Evolutionary conservation across 2,797 vertebrate species (phyloP).

Genomic region (Kryptolebias ocellatus): DNA sequence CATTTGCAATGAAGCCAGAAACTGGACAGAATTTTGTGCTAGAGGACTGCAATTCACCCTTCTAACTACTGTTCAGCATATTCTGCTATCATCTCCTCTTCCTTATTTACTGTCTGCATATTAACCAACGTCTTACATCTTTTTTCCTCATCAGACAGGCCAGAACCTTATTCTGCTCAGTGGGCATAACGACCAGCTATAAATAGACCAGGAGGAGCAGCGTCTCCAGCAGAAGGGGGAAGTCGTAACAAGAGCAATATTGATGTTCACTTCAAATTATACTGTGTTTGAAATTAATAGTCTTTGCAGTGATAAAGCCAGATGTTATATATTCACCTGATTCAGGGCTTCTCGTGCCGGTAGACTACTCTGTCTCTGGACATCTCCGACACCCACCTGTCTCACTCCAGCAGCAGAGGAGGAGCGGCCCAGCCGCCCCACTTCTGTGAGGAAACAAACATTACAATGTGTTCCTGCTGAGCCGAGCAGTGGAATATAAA

Average conservation of each 20-base stretch:
- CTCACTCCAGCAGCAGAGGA: conserved; percentile 92
- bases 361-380: conserved; percentile 88
- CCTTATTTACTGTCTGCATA: conserved; percentile 48
- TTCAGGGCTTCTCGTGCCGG: conserved; percentile 84
- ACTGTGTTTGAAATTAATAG: conserved; percentile 46
- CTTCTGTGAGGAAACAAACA: conserved; percentile 81
- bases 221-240: conserved; percentile 65
- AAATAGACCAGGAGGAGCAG: conserved; percentile 75
- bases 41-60: conserved; percentile 70
- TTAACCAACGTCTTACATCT: conserved; percentile 56
- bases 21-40: conserved; percentile 73
- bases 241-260: conserved; percentile 68
- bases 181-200: conserved; percentile 75
- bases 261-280: conserved; percentile 55
- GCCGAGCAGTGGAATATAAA: conserved; percentile 43
- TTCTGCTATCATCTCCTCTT: conserved; percentile 43
- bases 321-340: conserved; percentile 79
- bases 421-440: conserved; percentile 91
- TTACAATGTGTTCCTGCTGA: conserved; percentile 49
- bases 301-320: conserved; percentile 26
- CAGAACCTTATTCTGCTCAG: conserved; percentile 72
- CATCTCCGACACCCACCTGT: conserved; percentile 84
- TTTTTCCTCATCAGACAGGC: conserved; percentile 52
- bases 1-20: conserved; percentile 82
- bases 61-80: conserved; percentile 45